These are phyloP conservation scores for Oncorhynchus clarkii DNA, from an alignment of 2,113 vertebrate species.

Conservation along the genomic window DNA sequence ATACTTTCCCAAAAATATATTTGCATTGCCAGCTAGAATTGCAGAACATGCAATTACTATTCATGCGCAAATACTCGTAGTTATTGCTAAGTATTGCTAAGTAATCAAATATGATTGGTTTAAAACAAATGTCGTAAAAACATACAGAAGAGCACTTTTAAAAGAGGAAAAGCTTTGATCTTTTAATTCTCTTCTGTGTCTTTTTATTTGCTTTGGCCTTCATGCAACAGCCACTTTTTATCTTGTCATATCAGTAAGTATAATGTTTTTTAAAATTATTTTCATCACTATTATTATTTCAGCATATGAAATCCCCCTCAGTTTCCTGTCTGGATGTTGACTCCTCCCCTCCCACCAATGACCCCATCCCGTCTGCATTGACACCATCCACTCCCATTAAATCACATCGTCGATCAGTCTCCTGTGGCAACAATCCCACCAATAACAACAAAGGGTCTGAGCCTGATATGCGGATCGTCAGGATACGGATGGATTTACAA, in stretches of 20 bases:
- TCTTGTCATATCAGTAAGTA: slow-evolving; percentile 1
- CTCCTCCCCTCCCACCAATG: slow-evolving; percentile 57
- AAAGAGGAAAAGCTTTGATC: slow-evolving; percentile 1
- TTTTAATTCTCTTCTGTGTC: slow-evolving; percentile 13
- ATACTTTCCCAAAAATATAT: not conserved
- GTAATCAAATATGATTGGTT: not conserved
- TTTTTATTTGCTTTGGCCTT: slow-evolving; percentile 18
- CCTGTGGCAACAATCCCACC: slow-evolving; percentile 78
- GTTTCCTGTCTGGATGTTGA: slow-evolving; percentile 84
- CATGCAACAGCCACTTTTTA: slow-evolving; percentile 3
- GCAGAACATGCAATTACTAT: not conserved
- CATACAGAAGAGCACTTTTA: slow-evolving; percentile 1
- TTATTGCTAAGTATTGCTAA: not conserved
- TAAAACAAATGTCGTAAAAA: not conserved
- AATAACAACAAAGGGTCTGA: slow-evolving; percentile 53
- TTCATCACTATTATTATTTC: slow-evolving; percentile 15
- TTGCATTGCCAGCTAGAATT: not conserved
- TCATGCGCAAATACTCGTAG: not conserved
- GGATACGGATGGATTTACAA: slow-evolving; percentile 83
- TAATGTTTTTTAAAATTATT: not conserved
- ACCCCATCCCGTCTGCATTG: slow-evolving; percentile 59
- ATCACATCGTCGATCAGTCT: slow-evolving; percentile 87
- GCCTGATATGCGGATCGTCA: slow-evolving; percentile 82
- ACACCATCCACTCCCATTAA: slow-evolving; percentile 70
- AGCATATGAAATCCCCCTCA: slow-evolving; percentile 87